Base-by-base conservation (phyloP, 2,797 vertebrate genomes). In the Falco columbarius region DNA sequence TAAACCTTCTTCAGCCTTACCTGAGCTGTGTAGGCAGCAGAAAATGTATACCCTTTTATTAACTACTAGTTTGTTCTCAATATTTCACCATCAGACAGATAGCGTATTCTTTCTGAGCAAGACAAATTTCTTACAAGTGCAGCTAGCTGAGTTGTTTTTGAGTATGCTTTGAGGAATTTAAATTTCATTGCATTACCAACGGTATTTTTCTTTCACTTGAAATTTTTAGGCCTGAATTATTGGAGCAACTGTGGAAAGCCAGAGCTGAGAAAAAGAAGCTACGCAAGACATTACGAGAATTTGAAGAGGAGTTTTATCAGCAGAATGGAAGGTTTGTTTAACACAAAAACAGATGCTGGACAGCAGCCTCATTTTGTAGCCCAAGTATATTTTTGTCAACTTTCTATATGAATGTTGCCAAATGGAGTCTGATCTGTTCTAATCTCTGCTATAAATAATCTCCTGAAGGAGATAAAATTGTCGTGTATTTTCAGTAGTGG, bases 191-290 rank as follows among this genome's bases (percentile, higher is more conserved):
- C 55, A 27, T 6, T 29, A 10, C 62, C 10, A 79, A 81, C 30
- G 3, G 32, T 52, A 51, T 89, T 95, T 95, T 94, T 91, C 22
- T 80, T 95, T 66, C 17, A 7, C 46, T 93, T 97, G 74, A 36
- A 90, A 71, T 93, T 95, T 96, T 89, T 97, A 99, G 99, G 99
- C 99, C 99, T 86, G 99, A 99, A 98, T 98, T 99, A 97, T 96
- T 99, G 98, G 99, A 99, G 97, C 99, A 99, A 98, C 98, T 99
- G 98, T 99, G 99, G 99, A 99, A 99, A 97, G 98, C 99, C 94
- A 98, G 99, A 98, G 99, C 99, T 94, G 99, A 99, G 97, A 99
- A 99, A 97, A 99, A 99, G 98, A 99, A 99, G 90, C 98, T 99
- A 95, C 99, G 99, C 91, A 99, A 99, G 98, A 99, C 98, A 62